A percentile compares a stretch with the other conserved stretches of the same genome.
Conservation (phyloP, 2,888 invertebrate genomes). For the Tenthredo notha region DNA sequence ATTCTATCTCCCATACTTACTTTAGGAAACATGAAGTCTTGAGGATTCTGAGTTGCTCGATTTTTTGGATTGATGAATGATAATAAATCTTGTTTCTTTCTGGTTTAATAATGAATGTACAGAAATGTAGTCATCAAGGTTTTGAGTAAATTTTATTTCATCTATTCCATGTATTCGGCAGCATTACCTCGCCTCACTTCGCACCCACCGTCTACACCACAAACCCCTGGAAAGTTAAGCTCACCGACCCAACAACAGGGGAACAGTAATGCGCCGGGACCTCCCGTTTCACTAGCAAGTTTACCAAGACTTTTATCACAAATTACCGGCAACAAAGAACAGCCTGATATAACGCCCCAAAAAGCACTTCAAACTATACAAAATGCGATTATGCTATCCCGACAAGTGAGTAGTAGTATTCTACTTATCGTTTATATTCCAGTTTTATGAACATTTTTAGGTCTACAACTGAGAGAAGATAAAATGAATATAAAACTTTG, state of each 20-base stretch:
- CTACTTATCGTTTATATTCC: not conserved
- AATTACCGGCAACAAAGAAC: conserved; percentile 79
- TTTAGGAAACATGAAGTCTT: not conserved
- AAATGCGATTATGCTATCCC: conserved; percentile 75
- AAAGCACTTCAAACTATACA: conserved; percentile 81
- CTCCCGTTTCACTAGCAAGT: conserved; percentile 78
- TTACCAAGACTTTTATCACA: conserved; percentile 80
- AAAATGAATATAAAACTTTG: not conserved
- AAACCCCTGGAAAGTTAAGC: conserved; percentile 73
- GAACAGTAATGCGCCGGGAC: conserved; percentile 76
- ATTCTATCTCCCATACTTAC: not conserved
- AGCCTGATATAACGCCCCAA: conserved; percentile 80
- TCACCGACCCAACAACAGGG: conserved; percentile 74
- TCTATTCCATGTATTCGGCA: conserved; percentile 54
- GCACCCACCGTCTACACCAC: conserved; percentile 78
- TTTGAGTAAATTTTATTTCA: not conserved
- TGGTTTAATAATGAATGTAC: not conserved
- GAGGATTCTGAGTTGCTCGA: not conserved
- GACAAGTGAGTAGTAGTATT: conserved; percentile 71
- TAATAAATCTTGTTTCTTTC: not conserved
- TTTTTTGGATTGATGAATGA: not conserved
- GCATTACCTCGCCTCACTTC: conserved; percentile 84
- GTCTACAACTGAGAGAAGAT: not conserved
- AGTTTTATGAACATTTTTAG: not conserved
- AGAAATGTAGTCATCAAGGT: not conserved